Evolutionary conservation across 1,140 invertebrate species (phyloP).

Genomic region (Phymastichus coffea): DNA sequence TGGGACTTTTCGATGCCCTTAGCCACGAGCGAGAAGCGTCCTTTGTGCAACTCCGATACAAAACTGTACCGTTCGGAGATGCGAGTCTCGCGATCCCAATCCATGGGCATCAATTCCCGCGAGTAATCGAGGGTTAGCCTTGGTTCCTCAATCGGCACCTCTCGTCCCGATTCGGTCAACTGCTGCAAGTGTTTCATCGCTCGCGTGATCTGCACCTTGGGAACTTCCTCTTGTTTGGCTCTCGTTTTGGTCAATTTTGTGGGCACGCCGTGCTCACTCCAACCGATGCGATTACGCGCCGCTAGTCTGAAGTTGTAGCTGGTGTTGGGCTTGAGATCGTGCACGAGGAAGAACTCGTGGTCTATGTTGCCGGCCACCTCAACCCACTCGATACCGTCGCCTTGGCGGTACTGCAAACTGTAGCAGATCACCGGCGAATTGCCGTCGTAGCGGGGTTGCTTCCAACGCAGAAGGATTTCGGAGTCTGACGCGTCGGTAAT

Average conservation of each 20-base stretch:
- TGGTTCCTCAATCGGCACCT: slow-evolving; percentile 63
- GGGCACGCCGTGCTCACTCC: slow-evolving; percentile 79
- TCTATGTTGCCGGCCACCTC: slow-evolving; percentile 84
- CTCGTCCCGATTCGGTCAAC: slow-evolving; percentile 76
- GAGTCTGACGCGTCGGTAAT: slow-evolving; percentile 73
- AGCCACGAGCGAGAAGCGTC: slow-evolving; percentile 80
- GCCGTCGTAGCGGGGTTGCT: slow-evolving; percentile 80
- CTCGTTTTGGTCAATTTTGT: slow-evolving; percentile 71
- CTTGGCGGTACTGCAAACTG: slow-evolving; percentile 76
- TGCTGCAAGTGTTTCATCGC: slow-evolving; percentile 83
- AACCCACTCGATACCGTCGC: slow-evolving; percentile 81
- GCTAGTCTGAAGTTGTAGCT: slow-evolving; percentile 87
- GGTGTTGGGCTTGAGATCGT: slow-evolving; percentile 73
- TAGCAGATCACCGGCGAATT: slow-evolving; percentile 84
- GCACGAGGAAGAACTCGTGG: slow-evolving; percentile 88
- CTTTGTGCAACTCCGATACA: slow-evolving; percentile 78
- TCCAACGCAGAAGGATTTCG: slow-evolving; percentile 87
- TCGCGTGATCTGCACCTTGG: slow-evolving; percentile 72
- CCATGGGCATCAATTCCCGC: slow-evolving; percentile 70
- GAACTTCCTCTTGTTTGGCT: slow-evolving; percentile 57
- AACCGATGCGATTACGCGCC: slow-evolving; percentile 90
- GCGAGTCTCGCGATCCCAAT: slow-evolving; percentile 67
- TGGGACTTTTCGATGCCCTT: slow-evolving; percentile 77
- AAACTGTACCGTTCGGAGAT: slow-evolving; percentile 77
- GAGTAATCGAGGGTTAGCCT: slow-evolving; percentile 70